Conservation (phyloP, 2,797 vertebrate genomes). For the Triplophysa bombifrons region DNA sequence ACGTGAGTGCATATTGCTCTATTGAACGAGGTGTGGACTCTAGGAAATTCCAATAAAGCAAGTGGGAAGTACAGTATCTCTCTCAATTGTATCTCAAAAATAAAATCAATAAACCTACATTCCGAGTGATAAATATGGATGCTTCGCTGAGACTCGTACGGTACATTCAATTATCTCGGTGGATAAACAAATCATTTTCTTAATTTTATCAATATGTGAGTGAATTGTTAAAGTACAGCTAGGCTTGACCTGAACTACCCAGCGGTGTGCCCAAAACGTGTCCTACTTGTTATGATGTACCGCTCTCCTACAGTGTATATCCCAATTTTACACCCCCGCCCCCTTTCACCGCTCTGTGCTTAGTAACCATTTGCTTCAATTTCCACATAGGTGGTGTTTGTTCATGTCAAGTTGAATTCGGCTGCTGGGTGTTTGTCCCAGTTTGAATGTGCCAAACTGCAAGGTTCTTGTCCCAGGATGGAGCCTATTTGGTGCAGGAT, state of each 20-base stretch:
- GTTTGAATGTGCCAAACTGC: constrained; percentile 20
- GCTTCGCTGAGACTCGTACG: constrained; percentile 22
- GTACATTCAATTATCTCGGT: constrained; percentile 37
- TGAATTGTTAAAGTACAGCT: neutral
- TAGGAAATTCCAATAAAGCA: constrained; percentile 8
- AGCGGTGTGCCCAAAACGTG: neutral
- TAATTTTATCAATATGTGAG: constrained; percentile 26
- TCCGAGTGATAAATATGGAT: constrained; percentile 22
- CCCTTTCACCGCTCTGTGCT: constrained; percentile 27
- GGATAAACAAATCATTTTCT: constrained; percentile 35
- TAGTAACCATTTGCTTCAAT: constrained; percentile 36
- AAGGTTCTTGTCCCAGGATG: constrained; percentile 33
- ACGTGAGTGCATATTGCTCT: constrained; percentile 18
- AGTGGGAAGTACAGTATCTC: neutral
- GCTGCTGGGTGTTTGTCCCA: constrained; percentile 42
- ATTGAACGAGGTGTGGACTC: constrained; percentile 30
- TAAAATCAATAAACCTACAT: constrained; percentile 37
- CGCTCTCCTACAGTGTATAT: constrained; percentile 34
- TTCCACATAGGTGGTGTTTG: constrained; percentile 38
- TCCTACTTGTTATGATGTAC: constrained; percentile 40
- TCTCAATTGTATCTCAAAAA: constrained; percentile 16
- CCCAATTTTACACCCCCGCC: constrained; percentile 29
- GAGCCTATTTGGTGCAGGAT: constrained; percentile 23
- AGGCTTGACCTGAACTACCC: neutral
- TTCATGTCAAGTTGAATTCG: constrained; percentile 42